Evolutionary conservation across 1,140 invertebrate genomes (phyloP).

Genomic region (Papilio helenus): DNA sequence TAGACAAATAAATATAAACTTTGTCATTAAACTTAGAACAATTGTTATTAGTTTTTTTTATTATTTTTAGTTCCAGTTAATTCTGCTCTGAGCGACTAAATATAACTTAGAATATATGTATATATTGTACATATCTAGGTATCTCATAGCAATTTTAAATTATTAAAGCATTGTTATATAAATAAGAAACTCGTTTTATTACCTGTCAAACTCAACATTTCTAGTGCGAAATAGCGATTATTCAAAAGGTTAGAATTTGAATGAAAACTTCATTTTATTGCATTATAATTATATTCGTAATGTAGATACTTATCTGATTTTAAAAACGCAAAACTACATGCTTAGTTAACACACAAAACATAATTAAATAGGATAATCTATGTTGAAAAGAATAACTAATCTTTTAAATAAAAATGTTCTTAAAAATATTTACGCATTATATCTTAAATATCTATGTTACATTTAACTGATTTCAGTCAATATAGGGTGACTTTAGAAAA

Average conservation of each 20-base stretch:
- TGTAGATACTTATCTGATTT: constrained; percentile 23
- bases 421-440: too few relatives aligned
- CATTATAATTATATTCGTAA: constrained; percentile 27
- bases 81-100: background rate
- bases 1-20: background rate
- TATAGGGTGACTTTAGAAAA: too few relatives aligned
- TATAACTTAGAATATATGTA: constrained; percentile 42
- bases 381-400: too few relatives aligned
- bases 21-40: background rate
- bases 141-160: constrained; percentile 28
- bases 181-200: background rate
- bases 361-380: background rate
- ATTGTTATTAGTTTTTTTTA: constrained; percentile 23
- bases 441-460: too few relatives aligned
- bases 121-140: constrained; percentile 49
- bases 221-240: background rate
- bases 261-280: background rate
- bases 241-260: background rate
- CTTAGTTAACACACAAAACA: background rate
- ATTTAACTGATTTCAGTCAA: too few relatives aligned
- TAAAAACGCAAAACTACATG: background rate
- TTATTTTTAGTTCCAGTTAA: background rate
- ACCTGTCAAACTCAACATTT: background rate
- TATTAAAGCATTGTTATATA: constrained; percentile 23
- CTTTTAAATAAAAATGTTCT: too few relatives aligned